Percentiles rank a stretch among this genome's conserved stretches.
Evolutionary conservation across 2,113 vertebrate genomes (phyloP).

Genomic region (Dinomys branickii): DNA sequence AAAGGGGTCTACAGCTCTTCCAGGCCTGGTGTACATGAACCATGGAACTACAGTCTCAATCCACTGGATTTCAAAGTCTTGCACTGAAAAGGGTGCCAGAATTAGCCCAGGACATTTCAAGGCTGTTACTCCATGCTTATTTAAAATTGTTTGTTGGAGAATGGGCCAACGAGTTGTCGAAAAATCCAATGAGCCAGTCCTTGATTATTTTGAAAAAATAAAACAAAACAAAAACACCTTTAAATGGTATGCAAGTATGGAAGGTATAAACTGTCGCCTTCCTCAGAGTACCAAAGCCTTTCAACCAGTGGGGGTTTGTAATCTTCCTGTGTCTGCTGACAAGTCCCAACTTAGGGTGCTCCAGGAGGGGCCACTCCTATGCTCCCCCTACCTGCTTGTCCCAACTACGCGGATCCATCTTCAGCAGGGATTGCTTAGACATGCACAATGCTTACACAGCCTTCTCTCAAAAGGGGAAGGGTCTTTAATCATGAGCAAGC

Average conservation of each 20-base stretch:
- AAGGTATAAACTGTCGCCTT: neutral
- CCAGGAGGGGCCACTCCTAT: neutral
- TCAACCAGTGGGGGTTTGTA: neutral
- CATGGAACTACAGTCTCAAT: neutral
- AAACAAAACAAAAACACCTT: neutral
- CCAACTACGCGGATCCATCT: too few species aligned
- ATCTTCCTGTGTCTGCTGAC: neutral
- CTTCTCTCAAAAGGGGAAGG: neutral
- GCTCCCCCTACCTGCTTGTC: neutral
- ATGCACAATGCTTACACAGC: neutral
- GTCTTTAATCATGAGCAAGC: neutral
- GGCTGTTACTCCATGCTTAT: neutral
- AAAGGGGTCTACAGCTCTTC: neutral
- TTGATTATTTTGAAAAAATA: neutral
- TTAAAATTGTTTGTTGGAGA: neutral
- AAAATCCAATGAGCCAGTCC: neutral
- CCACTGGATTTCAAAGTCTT: neutral
- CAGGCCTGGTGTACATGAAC: neutral
- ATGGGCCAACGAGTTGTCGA: neutral
- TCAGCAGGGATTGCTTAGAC: neutral
- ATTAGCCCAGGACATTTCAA: neutral
- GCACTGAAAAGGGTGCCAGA: too few species aligned
- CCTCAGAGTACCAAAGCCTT: neutral
- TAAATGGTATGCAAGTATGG: neutral
- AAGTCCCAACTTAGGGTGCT: neutral